phyloP scores from a whole-genome alignment of 1,140 invertebrate species.

The Bombus fervidus region DNA sequence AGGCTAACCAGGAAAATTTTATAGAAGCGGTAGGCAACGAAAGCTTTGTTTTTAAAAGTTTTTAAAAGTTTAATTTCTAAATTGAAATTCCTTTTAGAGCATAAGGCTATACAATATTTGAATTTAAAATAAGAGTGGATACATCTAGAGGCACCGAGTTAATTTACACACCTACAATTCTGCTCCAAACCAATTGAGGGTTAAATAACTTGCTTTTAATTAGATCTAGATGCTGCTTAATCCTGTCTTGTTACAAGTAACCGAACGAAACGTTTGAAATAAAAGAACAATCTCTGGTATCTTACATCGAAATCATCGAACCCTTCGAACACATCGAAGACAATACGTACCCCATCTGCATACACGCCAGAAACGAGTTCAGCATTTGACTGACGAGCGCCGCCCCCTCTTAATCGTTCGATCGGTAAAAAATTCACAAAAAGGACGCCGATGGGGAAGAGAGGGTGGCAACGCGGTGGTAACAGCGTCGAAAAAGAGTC shows the following conservation, averaged over 20 bases:
- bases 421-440: constrained; percentile 74
- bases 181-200: background rate
- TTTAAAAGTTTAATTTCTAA: too few species aligned
- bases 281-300: background rate
- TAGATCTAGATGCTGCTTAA: background rate
- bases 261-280: background rate
- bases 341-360: constrained; percentile 48
- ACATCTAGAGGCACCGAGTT: too few species aligned
- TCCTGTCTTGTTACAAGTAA: background rate
- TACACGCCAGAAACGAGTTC: constrained; percentile 50
- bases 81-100: too few species aligned
- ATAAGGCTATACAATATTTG: too few species aligned
- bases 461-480: background rate
- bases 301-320: background rate
- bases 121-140: too few species aligned
- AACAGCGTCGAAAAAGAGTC: constrained; percentile 35
- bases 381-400: constrained; percentile 68
- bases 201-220: background rate
- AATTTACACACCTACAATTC: too few species aligned
- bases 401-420: constrained; percentile 76
- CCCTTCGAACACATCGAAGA: background rate
- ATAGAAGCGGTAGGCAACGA: too few species aligned
- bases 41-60: too few species aligned
- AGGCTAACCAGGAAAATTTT: too few species aligned
- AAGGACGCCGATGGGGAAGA: constrained; percentile 26